Evolutionary conservation across 2,888 invertebrate species (phyloP).

Genomic region (Andrena hattorfiana): DNA sequence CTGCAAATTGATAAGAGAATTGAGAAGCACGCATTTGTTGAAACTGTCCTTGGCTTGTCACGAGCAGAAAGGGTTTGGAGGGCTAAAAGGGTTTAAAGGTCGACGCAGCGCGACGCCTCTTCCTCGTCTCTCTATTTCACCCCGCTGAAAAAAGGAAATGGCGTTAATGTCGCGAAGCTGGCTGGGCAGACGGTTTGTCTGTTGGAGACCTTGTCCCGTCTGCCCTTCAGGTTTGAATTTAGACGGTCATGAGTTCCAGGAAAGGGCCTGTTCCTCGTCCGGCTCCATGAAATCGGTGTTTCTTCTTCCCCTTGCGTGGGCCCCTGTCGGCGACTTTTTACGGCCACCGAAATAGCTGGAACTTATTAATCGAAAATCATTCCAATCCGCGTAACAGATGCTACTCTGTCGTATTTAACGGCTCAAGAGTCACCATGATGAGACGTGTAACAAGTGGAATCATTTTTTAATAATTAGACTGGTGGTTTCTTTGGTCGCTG

Average conservation of each 20-base stretch:
- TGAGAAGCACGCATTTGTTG: no score
- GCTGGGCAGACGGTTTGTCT: slow-evolving; percentile 64
- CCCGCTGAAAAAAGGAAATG: slow-evolving; percentile 52
- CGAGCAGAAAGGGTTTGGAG: slow-evolving; percentile 10
- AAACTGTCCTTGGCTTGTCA: neutral
- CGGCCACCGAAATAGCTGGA: slow-evolving; percentile 40
- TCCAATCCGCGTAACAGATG: slow-evolving; percentile 14
- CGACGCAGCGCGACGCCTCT: neutral
- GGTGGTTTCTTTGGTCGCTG: no score
- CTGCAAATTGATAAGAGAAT: no score
- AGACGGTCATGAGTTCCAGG: slow-evolving; percentile 57
- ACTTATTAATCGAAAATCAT: slow-evolving; percentile 48
- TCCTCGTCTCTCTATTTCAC: slow-evolving; percentile 10
- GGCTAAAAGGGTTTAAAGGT: slow-evolving; percentile 26
- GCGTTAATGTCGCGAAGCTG: slow-evolving; percentile 66
- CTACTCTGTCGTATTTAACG: neutral
- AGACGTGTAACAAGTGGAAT: no score
- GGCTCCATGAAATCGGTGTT: slow-evolving; percentile 46
- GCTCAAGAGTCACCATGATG: neutral
- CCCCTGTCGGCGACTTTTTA: slow-evolving; percentile 6
- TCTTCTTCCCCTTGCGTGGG: slow-evolving; percentile 33
- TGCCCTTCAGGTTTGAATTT: slow-evolving; percentile 70
- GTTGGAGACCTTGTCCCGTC: slow-evolving; percentile 60
- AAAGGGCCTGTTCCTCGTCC: slow-evolving; percentile 50
- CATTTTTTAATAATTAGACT: neutral